These are phyloP conservation scores for Onthophagus taurus DNA, from an alignment of 1,140 invertebrate species.

Conservation along the genomic window DNA sequence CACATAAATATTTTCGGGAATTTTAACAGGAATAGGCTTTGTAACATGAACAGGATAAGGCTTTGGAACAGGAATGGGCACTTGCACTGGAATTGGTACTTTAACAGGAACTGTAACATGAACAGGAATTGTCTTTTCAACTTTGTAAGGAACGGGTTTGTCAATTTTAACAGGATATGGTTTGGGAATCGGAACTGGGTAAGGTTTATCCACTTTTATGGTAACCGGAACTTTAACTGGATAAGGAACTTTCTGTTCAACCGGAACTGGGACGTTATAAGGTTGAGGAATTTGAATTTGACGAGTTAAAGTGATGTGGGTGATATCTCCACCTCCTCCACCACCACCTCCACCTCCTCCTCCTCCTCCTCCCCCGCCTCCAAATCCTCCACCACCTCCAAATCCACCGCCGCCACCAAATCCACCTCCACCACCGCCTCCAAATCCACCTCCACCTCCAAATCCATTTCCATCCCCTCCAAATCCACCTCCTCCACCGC, in stretches of 20 bases:
- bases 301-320: slow-evolving; percentile 22
- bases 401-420: neutral
- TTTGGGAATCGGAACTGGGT: slow-evolving; percentile 22
- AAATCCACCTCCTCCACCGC: neutral
- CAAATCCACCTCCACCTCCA: neutral
- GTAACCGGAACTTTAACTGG: slow-evolving; percentile 30
- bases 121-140: slow-evolving; percentile 43
- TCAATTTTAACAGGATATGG: slow-evolving; percentile 33
- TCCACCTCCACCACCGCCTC: neutral
- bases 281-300: slow-evolving; percentile 25
- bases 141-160: slow-evolving; percentile 43
- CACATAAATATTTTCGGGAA: slow-evolving; percentile 28
- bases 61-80: slow-evolving; percentile 34
- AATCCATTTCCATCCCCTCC: neutral
- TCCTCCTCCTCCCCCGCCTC: neutral
- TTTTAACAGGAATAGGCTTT: slow-evolving; percentile 33
- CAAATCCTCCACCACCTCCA: neutral
- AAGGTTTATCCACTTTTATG: slow-evolving; percentile 18
- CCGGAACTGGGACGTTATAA: slow-evolving; percentile 28
- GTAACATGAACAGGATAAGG: slow-evolving; percentile 29
- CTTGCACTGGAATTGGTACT: slow-evolving; percentile 40
- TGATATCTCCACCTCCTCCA: slow-evolving; percentile 8
- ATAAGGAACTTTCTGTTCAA: slow-evolving; percentile 25
- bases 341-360: slow-evolving; percentile 1
- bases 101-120: slow-evolving; percentile 42